Conservation (phyloP, 2,113 vertebrate species). For the Melospiza melodia region DNA sequence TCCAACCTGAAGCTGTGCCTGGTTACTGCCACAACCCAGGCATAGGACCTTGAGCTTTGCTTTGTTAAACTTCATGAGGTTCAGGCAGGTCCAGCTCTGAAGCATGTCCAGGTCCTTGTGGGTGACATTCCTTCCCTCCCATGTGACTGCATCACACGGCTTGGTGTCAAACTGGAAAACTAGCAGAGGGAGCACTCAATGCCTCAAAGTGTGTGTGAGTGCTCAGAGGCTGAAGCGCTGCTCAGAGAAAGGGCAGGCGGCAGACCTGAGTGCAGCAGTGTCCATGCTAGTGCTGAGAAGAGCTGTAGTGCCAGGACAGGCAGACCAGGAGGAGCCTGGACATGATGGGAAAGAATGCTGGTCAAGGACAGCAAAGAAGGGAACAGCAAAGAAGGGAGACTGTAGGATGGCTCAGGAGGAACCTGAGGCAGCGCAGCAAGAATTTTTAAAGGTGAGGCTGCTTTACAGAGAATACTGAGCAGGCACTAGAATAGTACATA, state of each 20-base stretch:
- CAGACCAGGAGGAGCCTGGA: background rate
- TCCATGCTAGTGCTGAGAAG: fast-evolving
- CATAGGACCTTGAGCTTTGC: background rate
- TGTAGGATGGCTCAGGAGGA: background rate
- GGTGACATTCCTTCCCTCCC: background rate
- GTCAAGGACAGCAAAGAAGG: background rate
- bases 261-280: fast-evolving
- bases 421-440: background rate
- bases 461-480: background rate
- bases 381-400: background rate
- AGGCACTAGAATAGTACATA: background rate
- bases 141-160: background rate
- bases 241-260: fast-evolving
- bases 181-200: background rate
- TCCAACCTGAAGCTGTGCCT: background rate
- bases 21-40: background rate
- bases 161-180: background rate
- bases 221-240: background rate
- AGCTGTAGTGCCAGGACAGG: fast-evolving
- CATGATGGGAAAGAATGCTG: background rate
- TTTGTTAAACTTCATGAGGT: background rate
- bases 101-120: background rate
- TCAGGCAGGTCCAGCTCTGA: background rate
- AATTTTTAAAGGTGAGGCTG: background rate
- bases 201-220: background rate